A percentile compares a stretch with the other conserved stretches of the same genome.
Evolutionary conservation across 2,888 invertebrate genomes (phyloP).

Genomic region (Agrotis exclamationis): DNA sequence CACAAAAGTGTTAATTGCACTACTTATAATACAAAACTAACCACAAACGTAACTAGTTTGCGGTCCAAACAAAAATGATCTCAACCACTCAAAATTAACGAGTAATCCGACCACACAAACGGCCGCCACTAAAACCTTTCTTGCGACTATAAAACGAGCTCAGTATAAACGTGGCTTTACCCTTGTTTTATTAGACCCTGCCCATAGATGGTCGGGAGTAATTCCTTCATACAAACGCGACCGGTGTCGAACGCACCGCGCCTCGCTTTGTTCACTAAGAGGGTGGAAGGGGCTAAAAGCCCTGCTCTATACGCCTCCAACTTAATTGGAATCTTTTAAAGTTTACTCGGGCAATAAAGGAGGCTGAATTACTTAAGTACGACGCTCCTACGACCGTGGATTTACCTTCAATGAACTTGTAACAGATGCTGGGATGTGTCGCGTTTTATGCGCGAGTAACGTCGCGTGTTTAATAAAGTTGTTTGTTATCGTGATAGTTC

Average conservation of each 20-base stretch:
- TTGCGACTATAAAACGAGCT: constrained; percentile 74
- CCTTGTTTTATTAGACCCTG: constrained; percentile 76
- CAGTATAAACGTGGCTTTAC: constrained; percentile 77
- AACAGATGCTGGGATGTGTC: constrained; percentile 70
- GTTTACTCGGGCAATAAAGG: constrained; percentile 87
- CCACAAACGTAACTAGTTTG: constrained; percentile 33
- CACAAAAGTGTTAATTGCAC: constrained; percentile 16
- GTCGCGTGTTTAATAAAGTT: constrained; percentile 42
- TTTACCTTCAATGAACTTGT: constrained; percentile 69
- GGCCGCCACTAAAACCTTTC: constrained; percentile 71
- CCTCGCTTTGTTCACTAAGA: constrained; percentile 81
- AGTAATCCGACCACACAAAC: constrained; percentile 68
- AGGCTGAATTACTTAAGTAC: constrained; percentile 75
- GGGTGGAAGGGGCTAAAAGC: constrained; percentile 77
- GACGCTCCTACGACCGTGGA: constrained; percentile 58
- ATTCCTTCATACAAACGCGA: constrained; percentile 80
- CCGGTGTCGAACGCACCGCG: constrained; percentile 66
- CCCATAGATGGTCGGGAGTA: constrained; percentile 76
- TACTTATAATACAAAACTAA: constrained; percentile 39
- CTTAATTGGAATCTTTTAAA: constrained; percentile 90
- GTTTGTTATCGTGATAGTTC: constrained; percentile 48
- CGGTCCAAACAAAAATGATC: constrained; percentile 63
- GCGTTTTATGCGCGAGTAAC: constrained; percentile 48
- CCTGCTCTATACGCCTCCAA: constrained; percentile 70
- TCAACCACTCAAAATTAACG: constrained; percentile 69